These are phyloP conservation scores for Ptychoptera contaminata DNA, from an alignment of 2,888 invertebrate genomes.

Conservation along the genomic window DNA sequence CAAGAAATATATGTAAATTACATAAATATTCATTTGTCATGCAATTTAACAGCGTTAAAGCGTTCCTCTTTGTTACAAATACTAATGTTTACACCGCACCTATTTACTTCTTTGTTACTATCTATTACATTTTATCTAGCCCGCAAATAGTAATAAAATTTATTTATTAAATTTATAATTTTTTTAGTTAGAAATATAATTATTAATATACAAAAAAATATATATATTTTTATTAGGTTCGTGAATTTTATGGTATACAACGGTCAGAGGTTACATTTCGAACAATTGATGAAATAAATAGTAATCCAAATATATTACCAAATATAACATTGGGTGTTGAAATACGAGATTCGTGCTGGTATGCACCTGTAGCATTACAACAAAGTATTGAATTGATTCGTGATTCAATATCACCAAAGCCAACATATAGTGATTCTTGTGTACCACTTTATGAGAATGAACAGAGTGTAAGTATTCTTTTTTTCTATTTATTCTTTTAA, in stretches of 20 bases:
- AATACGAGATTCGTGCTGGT: conserved; percentile 70
- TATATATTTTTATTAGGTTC: conserved; percentile 24
- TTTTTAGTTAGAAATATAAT: too few species aligned
- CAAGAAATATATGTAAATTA: too few species aligned
- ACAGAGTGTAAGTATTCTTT: background rate
- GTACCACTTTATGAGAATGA: conserved; percentile 2
- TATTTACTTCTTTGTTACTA: too few species aligned
- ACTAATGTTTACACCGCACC: too few species aligned
- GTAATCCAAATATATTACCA: conserved; percentile 37
- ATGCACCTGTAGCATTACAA: conserved; percentile 60
- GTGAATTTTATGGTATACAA: conserved; percentile 64
- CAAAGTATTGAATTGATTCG: conserved; percentile 61
- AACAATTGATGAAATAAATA: conserved; percentile 48
- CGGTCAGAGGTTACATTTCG: conserved; percentile 46
- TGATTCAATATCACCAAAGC: conserved; percentile 40
- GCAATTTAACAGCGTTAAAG: too few species aligned
- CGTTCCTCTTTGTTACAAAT: too few species aligned
- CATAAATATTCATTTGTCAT: too few species aligned
- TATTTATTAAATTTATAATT: too few species aligned
- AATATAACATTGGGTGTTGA: conserved; percentile 44
- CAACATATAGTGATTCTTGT: conserved; percentile 11
- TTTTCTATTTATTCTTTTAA: too few species aligned
- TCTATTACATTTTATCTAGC: too few species aligned
- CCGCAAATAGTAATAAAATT: too few species aligned
- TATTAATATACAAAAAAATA: too few species aligned